Base-by-base conservation (phyloP, 1,140 invertebrate species). In the Drosophila bocqueti region DNA sequence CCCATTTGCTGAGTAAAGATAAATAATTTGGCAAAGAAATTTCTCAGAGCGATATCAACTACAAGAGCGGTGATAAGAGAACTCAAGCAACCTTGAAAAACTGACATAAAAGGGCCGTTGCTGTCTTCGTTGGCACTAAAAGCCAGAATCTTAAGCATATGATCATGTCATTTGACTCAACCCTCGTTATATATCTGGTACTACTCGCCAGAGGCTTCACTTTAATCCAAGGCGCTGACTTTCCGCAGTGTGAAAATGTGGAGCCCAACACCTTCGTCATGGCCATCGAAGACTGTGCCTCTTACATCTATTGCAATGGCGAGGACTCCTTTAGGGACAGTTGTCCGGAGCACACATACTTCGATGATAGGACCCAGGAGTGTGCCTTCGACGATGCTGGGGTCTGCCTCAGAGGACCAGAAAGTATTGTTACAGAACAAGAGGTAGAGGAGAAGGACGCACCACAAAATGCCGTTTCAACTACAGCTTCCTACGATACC, bases 241-340 rank as follows among this genome's bases (percentile, higher is more conserved):
- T 83, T 47, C 58, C 87, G 1, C 76, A 91, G 31, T 91, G 86
- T n/a, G 18, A 15, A 4, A 58, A 65, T 34, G 80, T 80, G 6
- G 66, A 54, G 1, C 4, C 26, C 3, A 77, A 91, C 38, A 89
- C 77, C 8, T 92, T 92, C 55, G 42, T 92, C 2, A 77, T 79
- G 49, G 68, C 66, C 3, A 57, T 76, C 34, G 84, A 89, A 2
- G 81, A 92, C 29, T 92, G 91, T 21, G 54, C 68, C 6, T 69
- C 73, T 3, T 92, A 91, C 31, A 81, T 92, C n/a, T 92, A 92
- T 49, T 89, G 91, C 46, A 77, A 89, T 45, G 86, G 72, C 5
- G 91, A 61, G 24, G 54, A 79, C 46, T 92, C 91, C 26, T 92
- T 89, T 38, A 57, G 77, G 15, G 91, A 89, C 54, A 81, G 65